phyloP scores from a whole-genome alignment of 2,888 invertebrate species.

The Sclerodermus sp. region DNA sequence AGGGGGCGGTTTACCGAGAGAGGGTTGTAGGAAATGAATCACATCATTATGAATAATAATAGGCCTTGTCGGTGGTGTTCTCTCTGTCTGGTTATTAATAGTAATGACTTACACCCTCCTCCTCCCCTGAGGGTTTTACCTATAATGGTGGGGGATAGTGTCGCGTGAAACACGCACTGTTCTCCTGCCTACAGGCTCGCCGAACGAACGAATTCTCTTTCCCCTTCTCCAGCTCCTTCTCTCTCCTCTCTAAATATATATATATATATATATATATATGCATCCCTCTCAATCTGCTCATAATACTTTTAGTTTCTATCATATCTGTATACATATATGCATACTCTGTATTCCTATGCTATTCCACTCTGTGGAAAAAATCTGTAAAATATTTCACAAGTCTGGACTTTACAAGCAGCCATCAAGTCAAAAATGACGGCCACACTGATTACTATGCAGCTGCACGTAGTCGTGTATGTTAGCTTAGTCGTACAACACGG shows the following conservation, averaged over 20 bases:
- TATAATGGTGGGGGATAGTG: slow-evolving; percentile 28
- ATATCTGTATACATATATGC: no score
- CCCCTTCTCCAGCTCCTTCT: background rate
- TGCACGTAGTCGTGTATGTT: slow-evolving; percentile 5
- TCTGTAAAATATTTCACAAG: slow-evolving; percentile 32
- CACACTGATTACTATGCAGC: slow-evolving; percentile 28
- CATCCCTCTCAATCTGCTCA: no score
- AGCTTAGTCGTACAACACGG: no score
- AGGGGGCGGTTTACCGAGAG: slow-evolving; percentile 19
- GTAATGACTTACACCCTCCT: slow-evolving; percentile 49
- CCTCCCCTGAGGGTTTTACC: slow-evolving; percentile 37
- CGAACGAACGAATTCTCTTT: slow-evolving; percentile 10
- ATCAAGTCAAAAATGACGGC: slow-evolving; percentile 2
- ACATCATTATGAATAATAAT: slow-evolving; percentile 50
- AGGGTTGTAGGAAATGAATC: slow-evolving; percentile 42
- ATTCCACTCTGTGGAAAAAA: background rate
- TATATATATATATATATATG: no score
- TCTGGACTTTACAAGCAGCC: slow-evolving; percentile 20
- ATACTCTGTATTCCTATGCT: no score
- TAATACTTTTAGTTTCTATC: no score
- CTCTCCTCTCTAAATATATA: no score
- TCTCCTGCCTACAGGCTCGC: slow-evolving; percentile 20
- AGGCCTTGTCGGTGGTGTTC: slow-evolving; percentile 28
- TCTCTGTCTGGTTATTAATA: slow-evolving; percentile 46
- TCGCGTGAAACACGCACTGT: slow-evolving; percentile 50